Evolutionary conservation across 2,113 vertebrate genomes (phyloP), one percentile per base, ranked within the genome.

Genomic region (Meleagris gallopavo): DNA sequence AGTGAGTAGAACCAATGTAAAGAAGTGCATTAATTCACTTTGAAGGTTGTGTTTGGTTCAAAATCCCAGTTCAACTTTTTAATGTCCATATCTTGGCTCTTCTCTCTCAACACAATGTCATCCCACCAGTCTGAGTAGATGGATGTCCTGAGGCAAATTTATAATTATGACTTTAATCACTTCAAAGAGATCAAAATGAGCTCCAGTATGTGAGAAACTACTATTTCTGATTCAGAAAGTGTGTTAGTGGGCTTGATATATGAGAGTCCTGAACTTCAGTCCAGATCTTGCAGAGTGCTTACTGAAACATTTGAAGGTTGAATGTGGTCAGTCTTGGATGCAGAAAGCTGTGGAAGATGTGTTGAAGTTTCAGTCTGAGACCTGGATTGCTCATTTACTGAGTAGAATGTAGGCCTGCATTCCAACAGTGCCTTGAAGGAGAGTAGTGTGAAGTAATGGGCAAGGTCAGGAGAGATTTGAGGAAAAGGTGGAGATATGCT

Each of bases 361-460:
- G 61, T 22, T 86, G 30, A 74, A 38, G 27, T 65, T 38, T 69
- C 43, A 65, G 36, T 13, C 17, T 61, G 67, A 76, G 25, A 65
- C 13, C 10, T 36, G 19, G 48, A 46, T 30, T 17, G 9, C 36
- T 20, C 8, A 19, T 57, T 78, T 86, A 41, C 41, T 4, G 3
- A 18, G 25, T 72, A 82, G 52, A 82, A 52, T 0, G 0, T 58
- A 50, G 36, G 25, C 36, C n/a, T 66, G 40, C 34, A 43, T 29
- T 61, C 34, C 8, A 32, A 19, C 2, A 1, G 18, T 2, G 0
- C 10, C 21, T 19, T 22, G 50, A 80, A 52, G 38, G 17, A 73
- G 60, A 34, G 14, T 15, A 18, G 25, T 57, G n/a, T 30, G 13
- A 32, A 67, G 19, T 9, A 70, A 54, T 2, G 3, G 36, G 16